These are phyloP conservation scores for Agonopterix heracliana DNA, from an alignment of 2,888 invertebrate species.

Conservation along the genomic window DNA sequence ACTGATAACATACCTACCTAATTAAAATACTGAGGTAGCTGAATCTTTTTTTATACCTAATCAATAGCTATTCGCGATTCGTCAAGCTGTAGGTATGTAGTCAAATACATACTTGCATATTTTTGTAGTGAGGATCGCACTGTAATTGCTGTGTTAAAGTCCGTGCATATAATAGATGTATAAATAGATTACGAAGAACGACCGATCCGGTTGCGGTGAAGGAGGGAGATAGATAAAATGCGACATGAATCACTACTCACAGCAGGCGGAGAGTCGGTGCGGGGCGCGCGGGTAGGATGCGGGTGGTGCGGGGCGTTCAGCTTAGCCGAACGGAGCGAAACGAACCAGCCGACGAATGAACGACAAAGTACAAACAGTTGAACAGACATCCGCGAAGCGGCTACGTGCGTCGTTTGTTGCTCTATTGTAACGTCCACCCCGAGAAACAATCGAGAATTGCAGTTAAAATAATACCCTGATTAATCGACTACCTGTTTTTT, in stretches of 20 bases:
- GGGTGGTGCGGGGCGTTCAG: slow-evolving; percentile 33
- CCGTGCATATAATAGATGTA: slow-evolving; percentile 63
- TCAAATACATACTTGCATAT: too few species aligned
- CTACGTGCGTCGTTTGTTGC: slow-evolving; percentile 50
- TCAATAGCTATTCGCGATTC: too few species aligned
- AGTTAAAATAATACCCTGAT: slow-evolving; percentile 26
- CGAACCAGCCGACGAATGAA: slow-evolving; percentile 34
- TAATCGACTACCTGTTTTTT: slow-evolving; percentile 4
- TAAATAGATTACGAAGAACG: slow-evolving; percentile 74
- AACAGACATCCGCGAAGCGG: slow-evolving; percentile 66
- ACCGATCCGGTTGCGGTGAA: slow-evolving; percentile 75
- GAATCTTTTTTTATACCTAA: too few species aligned
- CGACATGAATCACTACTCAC: slow-evolving; percentile 75
- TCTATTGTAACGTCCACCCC: slow-evolving; percentile 28
- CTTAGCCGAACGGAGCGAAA: slow-evolving; percentile 31
- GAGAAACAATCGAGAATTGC: slow-evolving; percentile 35
- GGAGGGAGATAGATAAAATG: slow-evolving; percentile 75
- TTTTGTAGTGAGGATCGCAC: slow-evolving; percentile 2
- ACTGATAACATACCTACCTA: too few species aligned
- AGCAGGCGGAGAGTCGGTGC: slow-evolving; percentile 57
- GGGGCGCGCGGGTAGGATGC: slow-evolving; percentile 35
- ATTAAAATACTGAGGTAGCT: too few species aligned
- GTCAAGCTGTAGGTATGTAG: too few species aligned
- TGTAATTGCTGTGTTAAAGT: slow-evolving; percentile 59
- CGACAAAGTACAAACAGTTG: slow-evolving; percentile 69